Base-by-base conservation (phyloP, 1,140 invertebrate genomes). In the Drosophila lacteicornis region DNA sequence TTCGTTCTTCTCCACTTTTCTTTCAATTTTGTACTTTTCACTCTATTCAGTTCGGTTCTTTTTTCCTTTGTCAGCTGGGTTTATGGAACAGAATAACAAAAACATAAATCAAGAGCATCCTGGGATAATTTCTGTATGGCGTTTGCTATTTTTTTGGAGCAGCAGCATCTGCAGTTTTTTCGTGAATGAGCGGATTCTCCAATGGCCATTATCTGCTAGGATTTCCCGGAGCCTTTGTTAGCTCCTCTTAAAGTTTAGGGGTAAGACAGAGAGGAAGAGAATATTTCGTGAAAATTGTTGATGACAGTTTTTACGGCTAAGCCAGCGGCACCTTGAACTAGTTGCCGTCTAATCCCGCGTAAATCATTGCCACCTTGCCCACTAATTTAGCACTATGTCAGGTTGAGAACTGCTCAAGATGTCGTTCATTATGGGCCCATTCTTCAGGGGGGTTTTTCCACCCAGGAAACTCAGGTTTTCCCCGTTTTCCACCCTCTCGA, bases 301-400 rank as follows among this genome's bases (percentile, higher is more conserved):
- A 56, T 56, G 65, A 56, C 13, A 59, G 53, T 46, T 67, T 25
- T 38, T 33, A 51, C 3, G 51, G 42, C 27, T 49, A 73, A 75
- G 27, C 51, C 69, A 7, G 49, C 19, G 27, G 51, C 53, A 57
- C 47, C 45, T 74, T 43, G 40, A 76, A 58, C 59, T 73, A 50
- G 69, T 71, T 68, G 51, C 43, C 43, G 33, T 27, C 53, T 73
- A 73, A 73, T 73, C 69, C 53, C 15, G 27, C 74, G 62, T 77
- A 59, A 77, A 58, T 77, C 56, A 77, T 78, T 25, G 75, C 59
- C 62, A 60, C 75, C 55, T 60, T 70, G 76, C 62, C 80, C 84
- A 90, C 84, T 88, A 88, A 88, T 88, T 88, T 88, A 80, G 80
- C 81, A 90, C 83, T 88, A 88, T 90, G 84, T 88, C 84, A 84